Percentiles rank a stretch among this genome's conserved stretches.
Evolutionary conservation across 2,113 vertebrate species (phyloP).

Genomic region (Pygoscelis antarcticus): DNA sequence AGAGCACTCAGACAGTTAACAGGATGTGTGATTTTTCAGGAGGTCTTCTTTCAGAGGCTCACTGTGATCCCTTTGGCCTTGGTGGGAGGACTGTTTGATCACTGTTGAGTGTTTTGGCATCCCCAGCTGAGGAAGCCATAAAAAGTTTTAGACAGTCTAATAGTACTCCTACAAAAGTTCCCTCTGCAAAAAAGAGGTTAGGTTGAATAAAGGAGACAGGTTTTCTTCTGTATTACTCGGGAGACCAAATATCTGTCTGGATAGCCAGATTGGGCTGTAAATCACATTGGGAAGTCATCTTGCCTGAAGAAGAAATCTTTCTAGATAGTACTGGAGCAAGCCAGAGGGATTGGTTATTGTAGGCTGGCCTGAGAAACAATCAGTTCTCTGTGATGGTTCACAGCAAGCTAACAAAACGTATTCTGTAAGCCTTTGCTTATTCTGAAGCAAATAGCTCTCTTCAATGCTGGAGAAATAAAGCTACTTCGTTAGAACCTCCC

Average conservation of each 20-base stretch:
- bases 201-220: background rate
- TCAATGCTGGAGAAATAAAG: background rate
- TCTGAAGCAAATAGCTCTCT: background rate
- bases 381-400: background rate
- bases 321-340: background rate
- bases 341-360: background rate
- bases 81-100: background rate
- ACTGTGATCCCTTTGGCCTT: background rate
- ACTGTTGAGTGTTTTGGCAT: background rate
- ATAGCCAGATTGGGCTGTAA: background rate
- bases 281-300: background rate
- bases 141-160: background rate
- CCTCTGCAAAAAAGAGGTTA: background rate
- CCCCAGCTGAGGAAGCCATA: background rate
- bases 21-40: background rate
- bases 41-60: background rate
- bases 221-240: background rate
- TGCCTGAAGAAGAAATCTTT: conserved; percentile 6
- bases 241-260: background rate
- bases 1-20: background rate
- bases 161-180: background rate
- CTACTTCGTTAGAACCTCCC: background rate
- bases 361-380: background rate
- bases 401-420: background rate
- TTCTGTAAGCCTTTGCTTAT: background rate